Evolutionary conservation across 2,888 invertebrate genomes (phyloP), one percentile per base, ranked within the genome.

Genomic region (Leistus spinibarbis): DNA sequence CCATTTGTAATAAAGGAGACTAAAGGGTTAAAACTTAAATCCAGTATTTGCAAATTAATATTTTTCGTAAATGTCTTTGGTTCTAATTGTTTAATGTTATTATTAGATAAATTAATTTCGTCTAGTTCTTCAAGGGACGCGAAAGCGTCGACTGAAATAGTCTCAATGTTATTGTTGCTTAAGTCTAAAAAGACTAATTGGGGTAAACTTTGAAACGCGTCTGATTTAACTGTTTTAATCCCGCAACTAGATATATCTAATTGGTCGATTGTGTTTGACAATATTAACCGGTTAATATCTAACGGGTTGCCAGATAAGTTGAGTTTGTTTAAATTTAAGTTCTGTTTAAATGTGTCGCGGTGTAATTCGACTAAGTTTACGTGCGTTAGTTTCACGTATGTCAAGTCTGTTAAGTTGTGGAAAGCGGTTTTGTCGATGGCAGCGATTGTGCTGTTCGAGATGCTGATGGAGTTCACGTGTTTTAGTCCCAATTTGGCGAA

Each of bases 61-160:
- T 92, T 93, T 76, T 89, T 89, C 4, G 89, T 88, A 83, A 94
- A 93, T 54, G 92, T 86, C 10, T 89, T 89, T 9, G 87, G 84
- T 0, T 92, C 91, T 64, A 95, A 84, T 2, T 88, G 87, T 78
- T 87, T 88, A 23, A 95, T 87, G 5, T 88, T 86, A 82, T 95
- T 95, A 78, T 91, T 89, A 16, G 93, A 91, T 5, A 95, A 85
- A 81, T 93, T 92, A 23, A 95, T 84, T 81, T 93, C 93, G 82
- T 92, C 91, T 69, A 95, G 87, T 65, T 90, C 89, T 13, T 89
- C 86, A 22, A 92, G 85, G 19, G 88, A 87, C 76, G 89, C 89
- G 83, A 94, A 93, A 0, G 89, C 87, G 69, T 87, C 86, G 20
- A 87, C 86, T 72, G 90, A 89, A 80, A 92, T 86, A 3, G 89